Percentiles rank a stretch among this genome's conserved stretches.
Evolutionary conservation across 1,140 invertebrate species (phyloP).

Genomic region (Drosophila melanogaster): Release_6_plus_ISO1_MT NT_037436.4:2693501-2694000

Average conservation of each 20-base stretch:
- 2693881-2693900: constrained; percentile 41
- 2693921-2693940: constrained; percentile 41
- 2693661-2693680: constrained; percentile 78
- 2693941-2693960: constrained; percentile 9
- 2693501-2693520: constrained; percentile 33
- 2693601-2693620: constrained; percentile 36
- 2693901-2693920: constrained; percentile 39
- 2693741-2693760: constrained; percentile 15
- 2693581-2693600: constrained; percentile 73
- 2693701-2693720: too few relatives aligned
- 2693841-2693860: constrained; percentile 14
- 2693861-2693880: constrained; percentile 19
- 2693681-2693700: neutral
- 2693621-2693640: constrained; percentile 57
- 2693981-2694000: constrained; percentile 83
- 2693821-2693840: constrained; percentile 69
- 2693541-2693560: constrained; percentile 7
- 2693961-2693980: constrained; percentile 70
- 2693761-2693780: constrained; percentile 54
- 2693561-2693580: constrained; percentile 70
- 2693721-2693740: constrained; percentile 17
- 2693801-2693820: constrained; percentile 69
- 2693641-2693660: constrained; percentile 68
- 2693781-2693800: constrained; percentile 53
- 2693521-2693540: constrained; percentile 37